Conservation (phyloP, 2,113 vertebrate genomes). For the Ivindomyrus marchei region DNA sequence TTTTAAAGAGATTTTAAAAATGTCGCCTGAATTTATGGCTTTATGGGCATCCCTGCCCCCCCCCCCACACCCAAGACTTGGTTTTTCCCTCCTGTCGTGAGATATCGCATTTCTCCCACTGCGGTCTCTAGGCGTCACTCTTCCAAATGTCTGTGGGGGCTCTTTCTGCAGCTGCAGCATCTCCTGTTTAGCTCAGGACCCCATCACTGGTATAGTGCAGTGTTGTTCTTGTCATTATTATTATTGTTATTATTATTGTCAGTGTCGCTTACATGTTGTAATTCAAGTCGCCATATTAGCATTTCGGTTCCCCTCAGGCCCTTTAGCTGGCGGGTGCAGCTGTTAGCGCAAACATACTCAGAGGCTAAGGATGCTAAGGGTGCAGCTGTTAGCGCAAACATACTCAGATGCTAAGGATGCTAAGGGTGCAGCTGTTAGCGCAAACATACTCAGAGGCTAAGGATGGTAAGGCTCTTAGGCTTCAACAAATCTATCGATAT, state of each 20-base stretch:
- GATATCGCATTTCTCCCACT: not conserved
- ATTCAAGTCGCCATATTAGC: not conserved
- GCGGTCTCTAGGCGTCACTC: not conserved
- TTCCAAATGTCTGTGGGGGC: not conserved
- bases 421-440: no score
- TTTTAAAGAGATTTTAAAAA: not conserved
- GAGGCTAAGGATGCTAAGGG: not conserved
- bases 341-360: not conserved
- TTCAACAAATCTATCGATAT: not conserved
- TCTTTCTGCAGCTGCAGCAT: not conserved
- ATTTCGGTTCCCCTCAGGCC: not conserved
- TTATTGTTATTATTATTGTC: not conserved
- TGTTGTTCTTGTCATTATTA: not conserved
- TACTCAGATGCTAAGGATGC: no score
- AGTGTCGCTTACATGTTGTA: not conserved
- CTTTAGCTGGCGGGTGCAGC: not conserved
- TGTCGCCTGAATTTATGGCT: slow-evolving; percentile 6
- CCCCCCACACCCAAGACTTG: not conserved
- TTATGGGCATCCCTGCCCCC: not conserved
- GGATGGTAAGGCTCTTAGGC: not conserved
- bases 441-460: no score
- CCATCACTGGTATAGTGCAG: not conserved
- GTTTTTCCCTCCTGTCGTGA: not conserved
- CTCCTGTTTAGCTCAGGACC: not conserved
- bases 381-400: no score